Base-by-base conservation (phyloP, 2,888 invertebrate species). In the Myopa tessellatipennis region DNA sequence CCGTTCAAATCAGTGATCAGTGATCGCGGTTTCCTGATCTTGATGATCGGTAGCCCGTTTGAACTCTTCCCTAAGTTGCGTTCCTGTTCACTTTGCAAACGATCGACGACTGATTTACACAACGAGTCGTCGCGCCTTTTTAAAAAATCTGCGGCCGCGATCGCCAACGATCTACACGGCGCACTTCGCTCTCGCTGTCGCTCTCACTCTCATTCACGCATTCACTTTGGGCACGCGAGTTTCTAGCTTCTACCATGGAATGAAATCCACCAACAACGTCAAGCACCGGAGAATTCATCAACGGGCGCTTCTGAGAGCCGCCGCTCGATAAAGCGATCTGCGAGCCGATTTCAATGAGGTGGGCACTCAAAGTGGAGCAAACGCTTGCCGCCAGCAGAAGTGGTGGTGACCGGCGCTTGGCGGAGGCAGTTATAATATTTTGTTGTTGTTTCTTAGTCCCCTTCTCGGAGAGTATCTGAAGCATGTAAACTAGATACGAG, bases 91-190 rank as follows among this genome's bases (percentile, higher is more conserved):
- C 80, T 83, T 84, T 81, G 84, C 85, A 82, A 83, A 83, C 85
- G 82, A 82, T 84, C 84, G 82, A 84, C 85, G 82, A 88, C 87
- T 88, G 85, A 87, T 84, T 82, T 83, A 82, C 80, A 80, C 83
- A 83, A 82, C 81, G 81, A 82, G 83, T 79, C 83, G 85, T 82
- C 85, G 84, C 84, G 83, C 81, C 84, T 83, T 85, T 87, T 86
- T 84, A 82, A 82, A 81, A 80, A 80, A 78, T 45, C 52, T 78
- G 18, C 68, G 77, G 34, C 45, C 71, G 36, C 68, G 55, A 67
- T 68, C 40, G 26, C 34, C 61, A 40, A 67, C 18, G 38, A 65
- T 26, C 68, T 69, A 70, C 10, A 63, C 50, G 58, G 50, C 10
- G 45, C 26, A 26, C 71, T 4, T 18, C n/a, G 18, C 55, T 14